phyloP scores from a whole-genome alignment of 1,140 invertebrate species.

The Apocrypta bakeri region DNA sequence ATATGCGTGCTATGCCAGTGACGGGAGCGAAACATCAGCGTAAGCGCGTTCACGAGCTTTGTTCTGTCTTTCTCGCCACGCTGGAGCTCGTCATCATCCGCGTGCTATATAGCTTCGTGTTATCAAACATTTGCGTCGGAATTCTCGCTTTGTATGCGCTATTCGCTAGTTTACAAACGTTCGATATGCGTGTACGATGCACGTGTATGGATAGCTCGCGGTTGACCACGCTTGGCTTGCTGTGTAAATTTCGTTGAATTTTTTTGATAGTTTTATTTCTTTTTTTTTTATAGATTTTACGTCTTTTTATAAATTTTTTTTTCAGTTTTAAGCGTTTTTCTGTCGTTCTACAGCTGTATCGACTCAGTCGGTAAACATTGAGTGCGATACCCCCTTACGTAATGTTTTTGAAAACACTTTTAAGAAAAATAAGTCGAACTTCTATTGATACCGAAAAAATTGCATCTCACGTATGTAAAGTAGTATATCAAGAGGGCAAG shows the following conservation, averaged over 20 bases:
- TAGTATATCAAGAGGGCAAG: no score
- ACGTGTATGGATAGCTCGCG: not conserved
- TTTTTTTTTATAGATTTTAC: not conserved
- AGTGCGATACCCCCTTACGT: no score
- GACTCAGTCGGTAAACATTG: no score
- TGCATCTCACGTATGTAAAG: no score
- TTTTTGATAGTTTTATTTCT: not conserved
- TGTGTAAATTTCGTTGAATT: not conserved
- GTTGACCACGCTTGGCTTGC: not conserved
- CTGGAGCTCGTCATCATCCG: slow-evolving; percentile 7
- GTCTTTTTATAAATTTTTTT: no score
- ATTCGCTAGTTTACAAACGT: not conserved
- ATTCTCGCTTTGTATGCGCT: no score
- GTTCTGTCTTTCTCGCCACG: slow-evolving; percentile 32
- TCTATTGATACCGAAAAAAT: no score
- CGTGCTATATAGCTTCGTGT: slow-evolving; percentile 20
- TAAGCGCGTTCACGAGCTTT: not conserved
- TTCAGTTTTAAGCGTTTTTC: no score
- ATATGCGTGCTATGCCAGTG: slow-evolving; percentile 12
- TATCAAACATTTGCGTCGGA: slow-evolving; percentile 37
- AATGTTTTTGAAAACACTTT: no score
- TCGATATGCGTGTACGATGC: no score
- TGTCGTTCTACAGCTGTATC: no score
- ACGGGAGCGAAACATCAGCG: not conserved
- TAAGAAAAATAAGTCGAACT: no score